phyloP scores from a whole-genome alignment of 1,140 invertebrate species.

The Meloidogyne exigua region DNA sequence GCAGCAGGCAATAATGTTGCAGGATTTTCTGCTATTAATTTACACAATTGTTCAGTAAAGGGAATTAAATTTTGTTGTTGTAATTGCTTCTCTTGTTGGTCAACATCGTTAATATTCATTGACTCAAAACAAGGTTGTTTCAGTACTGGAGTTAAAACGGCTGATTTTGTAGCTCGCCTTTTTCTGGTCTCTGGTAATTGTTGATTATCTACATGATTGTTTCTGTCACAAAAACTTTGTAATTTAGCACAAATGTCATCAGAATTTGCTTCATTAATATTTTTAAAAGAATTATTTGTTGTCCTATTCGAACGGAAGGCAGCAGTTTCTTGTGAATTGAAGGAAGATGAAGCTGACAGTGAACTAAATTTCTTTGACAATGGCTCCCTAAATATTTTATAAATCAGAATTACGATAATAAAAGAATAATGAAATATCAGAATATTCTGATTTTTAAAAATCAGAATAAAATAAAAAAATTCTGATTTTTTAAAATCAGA shows the following conservation, averaged over 20 bases:
- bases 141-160: background rate
- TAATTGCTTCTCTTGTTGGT: background rate
- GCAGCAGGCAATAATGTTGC: background rate
- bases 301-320: background rate
- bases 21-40: background rate
- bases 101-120: background rate
- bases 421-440: too few relatives aligned
- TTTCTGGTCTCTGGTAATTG: background rate
- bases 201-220: background rate
- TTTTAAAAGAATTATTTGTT: conserved; percentile 5
- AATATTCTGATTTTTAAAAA: too few relatives aligned
- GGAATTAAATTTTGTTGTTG: background rate
- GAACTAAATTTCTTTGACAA: background rate
- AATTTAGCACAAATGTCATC: conserved; percentile 50
- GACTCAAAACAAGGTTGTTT: background rate
- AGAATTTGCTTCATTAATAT: conserved; percentile 23
- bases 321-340: too few relatives aligned
- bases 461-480: too few relatives aligned
- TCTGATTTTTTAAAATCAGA: too few relatives aligned
- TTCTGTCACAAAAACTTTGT: conserved; percentile 45
- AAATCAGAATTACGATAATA: too few relatives aligned
- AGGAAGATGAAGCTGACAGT: background rate
- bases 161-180: background rate
- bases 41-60: background rate
- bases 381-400: background rate